Evolutionary conservation across 2,888 invertebrate genomes (phyloP).

Genomic region (Watsonalla binaria): DNA sequence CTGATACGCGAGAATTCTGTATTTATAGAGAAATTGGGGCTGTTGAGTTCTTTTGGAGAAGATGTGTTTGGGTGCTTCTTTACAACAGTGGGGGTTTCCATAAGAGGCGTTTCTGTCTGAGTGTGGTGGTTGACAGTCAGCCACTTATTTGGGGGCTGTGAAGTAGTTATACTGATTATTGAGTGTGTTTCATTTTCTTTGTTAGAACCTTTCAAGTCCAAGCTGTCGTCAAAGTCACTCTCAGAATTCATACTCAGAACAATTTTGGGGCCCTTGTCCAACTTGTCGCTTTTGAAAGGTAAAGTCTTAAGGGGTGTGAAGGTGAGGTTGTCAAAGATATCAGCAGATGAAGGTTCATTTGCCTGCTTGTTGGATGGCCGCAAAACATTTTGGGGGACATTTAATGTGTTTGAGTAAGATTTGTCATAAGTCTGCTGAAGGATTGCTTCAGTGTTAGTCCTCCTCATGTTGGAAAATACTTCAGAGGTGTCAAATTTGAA

Average conservation of each 20-base stretch:
- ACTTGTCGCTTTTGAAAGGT: conserved; percentile 44
- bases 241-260: conserved; percentile 59
- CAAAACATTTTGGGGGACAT: conserved; percentile 39
- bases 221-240: conserved; percentile 60
- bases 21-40: conserved; percentile 69
- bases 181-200: conserved; percentile 65
- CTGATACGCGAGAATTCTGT: conserved; percentile 71
- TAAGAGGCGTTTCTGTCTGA: conserved; percentile 28
- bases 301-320: conserved; percentile 61
- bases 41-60: conserved; percentile 66
- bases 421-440: conserved; percentile 61
- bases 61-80: conserved; percentile 71
- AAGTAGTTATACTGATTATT: conserved; percentile 48
- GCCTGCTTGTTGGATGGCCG: conserved; percentile 53
- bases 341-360: conserved; percentile 32
- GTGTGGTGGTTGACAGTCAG: conserved; percentile 37
- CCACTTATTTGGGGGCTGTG: conserved; percentile 54
- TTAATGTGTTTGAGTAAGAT: conserved; percentile 23
- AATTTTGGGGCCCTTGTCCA: conserved; percentile 59
- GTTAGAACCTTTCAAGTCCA: conserved; percentile 43
- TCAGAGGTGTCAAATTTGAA: conserved; percentile 62
- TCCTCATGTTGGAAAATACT: conserved; percentile 57
- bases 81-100: conserved; percentile 41
- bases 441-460: conserved; percentile 27
- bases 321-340: conserved; percentile 63